Conservation (phyloP, 1,140 invertebrate genomes). For the Rhyacophila brunnea region DNA sequence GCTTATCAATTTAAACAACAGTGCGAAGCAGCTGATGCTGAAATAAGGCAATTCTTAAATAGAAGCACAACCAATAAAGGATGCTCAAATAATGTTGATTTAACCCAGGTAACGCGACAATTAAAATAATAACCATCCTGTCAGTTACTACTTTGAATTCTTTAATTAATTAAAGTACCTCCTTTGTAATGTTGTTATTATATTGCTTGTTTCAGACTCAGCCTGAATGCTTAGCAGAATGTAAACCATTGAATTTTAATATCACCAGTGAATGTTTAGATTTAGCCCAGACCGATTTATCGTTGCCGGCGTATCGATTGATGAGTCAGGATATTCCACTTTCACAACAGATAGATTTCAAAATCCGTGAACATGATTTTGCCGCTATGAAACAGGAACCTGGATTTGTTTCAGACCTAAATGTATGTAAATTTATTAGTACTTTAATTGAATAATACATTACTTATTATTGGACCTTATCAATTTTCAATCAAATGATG, state of each 20-base stretch:
- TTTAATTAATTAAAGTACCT: no score
- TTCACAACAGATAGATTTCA: slow-evolving; percentile 26
- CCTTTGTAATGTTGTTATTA: neutral
- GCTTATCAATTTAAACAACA: slow-evolving; percentile 48
- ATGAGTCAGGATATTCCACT: slow-evolving; percentile 21
- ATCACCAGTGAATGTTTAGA: slow-evolving; percentile 30
- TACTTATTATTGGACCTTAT: no score
- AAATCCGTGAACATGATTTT: slow-evolving; percentile 26
- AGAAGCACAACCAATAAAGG: slow-evolving; percentile 20
- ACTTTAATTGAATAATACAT: no score
- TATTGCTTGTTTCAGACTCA: slow-evolving; percentile 24
- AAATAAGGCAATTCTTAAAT: slow-evolving; percentile 27
- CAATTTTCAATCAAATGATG: no score
- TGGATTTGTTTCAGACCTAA: slow-evolving; percentile 19
- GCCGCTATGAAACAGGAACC: slow-evolving; percentile 30
- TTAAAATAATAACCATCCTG: no score
- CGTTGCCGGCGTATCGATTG: slow-evolving; percentile 16
- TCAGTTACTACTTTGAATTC: no score
- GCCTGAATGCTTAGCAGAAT: slow-evolving; percentile 25
- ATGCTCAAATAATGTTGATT: slow-evolving; percentile 20
- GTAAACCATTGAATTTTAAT: slow-evolving; percentile 33
- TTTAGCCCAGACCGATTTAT: slow-evolving; percentile 28
- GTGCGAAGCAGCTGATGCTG: slow-evolving; percentile 46
- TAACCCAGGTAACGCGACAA: slow-evolving; percentile 25
- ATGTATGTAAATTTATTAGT: slow-evolving; percentile 17